phyloP scores from a whole-genome alignment of 2,888 invertebrate species.

The Biston betularia region DNA sequence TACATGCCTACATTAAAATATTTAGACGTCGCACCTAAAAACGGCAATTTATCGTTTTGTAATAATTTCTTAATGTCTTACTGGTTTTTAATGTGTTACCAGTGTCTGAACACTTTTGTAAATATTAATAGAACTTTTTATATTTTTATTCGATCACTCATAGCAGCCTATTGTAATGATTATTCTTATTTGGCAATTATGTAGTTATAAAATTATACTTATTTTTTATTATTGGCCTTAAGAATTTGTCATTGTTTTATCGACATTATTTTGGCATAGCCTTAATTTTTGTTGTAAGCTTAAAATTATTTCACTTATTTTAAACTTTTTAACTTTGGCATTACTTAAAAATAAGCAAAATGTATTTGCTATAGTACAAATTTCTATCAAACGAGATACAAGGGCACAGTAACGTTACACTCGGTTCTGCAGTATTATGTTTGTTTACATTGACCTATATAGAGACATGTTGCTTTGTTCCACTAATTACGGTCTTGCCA shows the following conservation, averaged over 20 bases:
- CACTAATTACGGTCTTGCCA: slow-evolving; percentile 41
- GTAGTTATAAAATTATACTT: slow-evolving; percentile 57
- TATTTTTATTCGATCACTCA: slow-evolving; percentile 67
- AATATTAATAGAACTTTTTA: slow-evolving; percentile 70
- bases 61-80: slow-evolving; percentile 47
- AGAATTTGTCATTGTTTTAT: slow-evolving; percentile 50
- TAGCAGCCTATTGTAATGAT: slow-evolving; percentile 48
- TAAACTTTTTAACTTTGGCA: slow-evolving; percentile 43
- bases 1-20: slow-evolving; percentile 46
- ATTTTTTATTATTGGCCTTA: slow-evolving; percentile 45
- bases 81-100: slow-evolving; percentile 68
- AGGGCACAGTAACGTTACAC: slow-evolving; percentile 55
- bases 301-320: slow-evolving; percentile 34
- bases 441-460: slow-evolving; percentile 33
- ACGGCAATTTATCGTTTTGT: slow-evolving; percentile 22
- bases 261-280: slow-evolving; percentile 65
- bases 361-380: slow-evolving; percentile 81
- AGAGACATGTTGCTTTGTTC: slow-evolving; percentile 51
- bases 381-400: slow-evolving; percentile 48
- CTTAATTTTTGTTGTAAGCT: slow-evolving; percentile 64
- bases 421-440: slow-evolving; percentile 71
- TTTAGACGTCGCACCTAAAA: slow-evolving; percentile 36
- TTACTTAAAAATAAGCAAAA: slow-evolving; percentile 33
- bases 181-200: slow-evolving; percentile 64
- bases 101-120: slow-evolving; percentile 67